These are phyloP conservation scores for Diachasmimorpha longicaudata DNA, from an alignment of 1,140 invertebrate species.

Conservation along the genomic window DNA sequence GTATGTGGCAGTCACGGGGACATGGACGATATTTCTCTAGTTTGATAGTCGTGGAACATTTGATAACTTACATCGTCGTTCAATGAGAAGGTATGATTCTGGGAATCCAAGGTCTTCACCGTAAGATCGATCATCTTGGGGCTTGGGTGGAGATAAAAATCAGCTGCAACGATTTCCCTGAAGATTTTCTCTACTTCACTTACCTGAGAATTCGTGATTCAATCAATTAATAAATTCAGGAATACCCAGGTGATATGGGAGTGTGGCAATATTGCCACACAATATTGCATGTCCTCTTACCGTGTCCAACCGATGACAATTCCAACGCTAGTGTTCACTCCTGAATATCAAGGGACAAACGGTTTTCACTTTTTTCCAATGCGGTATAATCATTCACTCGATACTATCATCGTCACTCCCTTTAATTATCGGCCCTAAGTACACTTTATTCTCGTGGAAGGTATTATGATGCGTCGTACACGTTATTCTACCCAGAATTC, in stretches of 20 bases:
- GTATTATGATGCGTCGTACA: conserved; percentile 5
- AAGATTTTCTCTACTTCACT: too few relatives aligned
- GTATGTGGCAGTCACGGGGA: too few relatives aligned
- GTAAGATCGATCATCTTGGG: conserved; percentile 78
- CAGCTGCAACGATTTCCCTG: too few relatives aligned
- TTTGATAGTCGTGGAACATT: too few relatives aligned
- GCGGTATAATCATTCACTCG: not conserved
- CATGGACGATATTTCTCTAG: too few relatives aligned
- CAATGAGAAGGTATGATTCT: conserved; percentile 84
- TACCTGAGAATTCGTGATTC: too few relatives aligned
- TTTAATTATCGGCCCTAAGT: not conserved
- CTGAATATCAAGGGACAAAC: not conserved
- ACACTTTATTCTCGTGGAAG: not conserved
- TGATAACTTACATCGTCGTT: conserved; percentile 82
- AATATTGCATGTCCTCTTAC: not conserved
- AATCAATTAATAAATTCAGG: too few relatives aligned
- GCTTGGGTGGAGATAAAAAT: not conserved
- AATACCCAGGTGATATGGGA: not conserved
- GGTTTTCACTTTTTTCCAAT: not conserved
- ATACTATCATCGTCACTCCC: not conserved
- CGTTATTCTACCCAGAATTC: conserved; percentile 28
- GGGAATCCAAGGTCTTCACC: conserved; percentile 92
- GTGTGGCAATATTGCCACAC: not conserved
- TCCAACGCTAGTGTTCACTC: not conserved
- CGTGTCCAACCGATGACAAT: not conserved